These are phyloP conservation scores for Psophia crepitans DNA, from an alignment of 2,113 vertebrate species.

Conservation along the genomic window DNA sequence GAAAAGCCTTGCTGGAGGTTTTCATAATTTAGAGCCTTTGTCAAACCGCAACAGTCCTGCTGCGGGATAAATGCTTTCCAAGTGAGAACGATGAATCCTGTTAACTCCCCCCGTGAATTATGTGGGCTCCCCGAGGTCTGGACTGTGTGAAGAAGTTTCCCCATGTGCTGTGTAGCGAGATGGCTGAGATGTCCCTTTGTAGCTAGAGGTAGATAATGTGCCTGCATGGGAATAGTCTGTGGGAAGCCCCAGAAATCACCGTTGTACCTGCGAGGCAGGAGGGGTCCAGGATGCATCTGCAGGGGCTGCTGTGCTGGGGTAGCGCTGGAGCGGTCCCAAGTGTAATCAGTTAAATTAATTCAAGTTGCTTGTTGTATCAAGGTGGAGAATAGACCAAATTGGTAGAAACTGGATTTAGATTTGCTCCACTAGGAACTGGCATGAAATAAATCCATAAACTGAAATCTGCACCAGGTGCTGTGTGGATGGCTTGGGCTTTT, in stretches of 20 bases:
- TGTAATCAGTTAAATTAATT: background rate
- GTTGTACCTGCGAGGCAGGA: background rate
- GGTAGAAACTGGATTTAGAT: background rate
- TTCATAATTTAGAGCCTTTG: background rate
- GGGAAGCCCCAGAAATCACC: background rate
- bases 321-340: background rate
- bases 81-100: background rate
- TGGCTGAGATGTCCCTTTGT: background rate
- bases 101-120: background rate
- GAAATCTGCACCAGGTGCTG: background rate
- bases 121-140: background rate
- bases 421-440: background rate
- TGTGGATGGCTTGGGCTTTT: background rate
- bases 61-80: background rate
- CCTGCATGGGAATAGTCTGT: background rate
- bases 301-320: background rate
- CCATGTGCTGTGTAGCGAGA: background rate
- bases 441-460: background rate
- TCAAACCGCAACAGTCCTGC: background rate
- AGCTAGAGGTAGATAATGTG: background rate
- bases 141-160: background rate
- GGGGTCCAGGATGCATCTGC: accelerated
- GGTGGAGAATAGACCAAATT: background rate
- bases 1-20: background rate
- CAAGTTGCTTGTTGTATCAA: background rate